phyloP scores from a whole-genome alignment of 2,888 invertebrate species.

The Phragmatobia fuliginosa region DNA sequence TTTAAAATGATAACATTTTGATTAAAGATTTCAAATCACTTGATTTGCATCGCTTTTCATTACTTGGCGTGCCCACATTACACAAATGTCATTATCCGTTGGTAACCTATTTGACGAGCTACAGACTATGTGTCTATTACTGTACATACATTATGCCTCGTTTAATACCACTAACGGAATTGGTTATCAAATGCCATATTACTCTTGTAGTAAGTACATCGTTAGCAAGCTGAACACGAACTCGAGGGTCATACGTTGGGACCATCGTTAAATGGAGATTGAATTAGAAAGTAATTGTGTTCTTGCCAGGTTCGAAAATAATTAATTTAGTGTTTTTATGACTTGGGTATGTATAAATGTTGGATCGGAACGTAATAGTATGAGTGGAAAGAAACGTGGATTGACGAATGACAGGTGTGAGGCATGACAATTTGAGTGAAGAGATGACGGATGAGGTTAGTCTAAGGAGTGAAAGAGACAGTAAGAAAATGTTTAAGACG shows the following conservation, averaged over 20 bases:
- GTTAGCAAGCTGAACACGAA: slow-evolving; percentile 10
- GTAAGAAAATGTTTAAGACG: too few species aligned
- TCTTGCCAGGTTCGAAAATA: background rate
- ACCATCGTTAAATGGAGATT: background rate
- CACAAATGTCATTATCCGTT: slow-evolving; percentile 27
- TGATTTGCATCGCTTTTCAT: background rate
- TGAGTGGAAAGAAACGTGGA: too few species aligned
- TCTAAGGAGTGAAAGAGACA: too few species aligned
- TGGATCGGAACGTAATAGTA: too few species aligned
- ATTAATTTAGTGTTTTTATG: background rate
- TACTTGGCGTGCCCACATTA: slow-evolving; percentile 4
- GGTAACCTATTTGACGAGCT: slow-evolving; percentile 31
- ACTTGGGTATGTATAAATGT: too few species aligned
- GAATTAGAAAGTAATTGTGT: background rate
- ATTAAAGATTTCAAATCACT: background rate
- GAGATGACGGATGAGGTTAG: too few species aligned
- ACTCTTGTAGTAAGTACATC: background rate
- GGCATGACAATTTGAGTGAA: too few species aligned
- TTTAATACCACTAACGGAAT: slow-evolving; percentile 36
- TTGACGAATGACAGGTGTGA: too few species aligned
- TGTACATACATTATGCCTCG: slow-evolving; percentile 18
- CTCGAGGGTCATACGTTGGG: slow-evolving; percentile 2
- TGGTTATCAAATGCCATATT: slow-evolving; percentile 16
- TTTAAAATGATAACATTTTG: background rate
- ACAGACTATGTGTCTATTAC: slow-evolving; percentile 28